Evolutionary conservation across 2,797 vertebrate species (phyloP).

Genomic region (Mallotus villosus): DNA sequence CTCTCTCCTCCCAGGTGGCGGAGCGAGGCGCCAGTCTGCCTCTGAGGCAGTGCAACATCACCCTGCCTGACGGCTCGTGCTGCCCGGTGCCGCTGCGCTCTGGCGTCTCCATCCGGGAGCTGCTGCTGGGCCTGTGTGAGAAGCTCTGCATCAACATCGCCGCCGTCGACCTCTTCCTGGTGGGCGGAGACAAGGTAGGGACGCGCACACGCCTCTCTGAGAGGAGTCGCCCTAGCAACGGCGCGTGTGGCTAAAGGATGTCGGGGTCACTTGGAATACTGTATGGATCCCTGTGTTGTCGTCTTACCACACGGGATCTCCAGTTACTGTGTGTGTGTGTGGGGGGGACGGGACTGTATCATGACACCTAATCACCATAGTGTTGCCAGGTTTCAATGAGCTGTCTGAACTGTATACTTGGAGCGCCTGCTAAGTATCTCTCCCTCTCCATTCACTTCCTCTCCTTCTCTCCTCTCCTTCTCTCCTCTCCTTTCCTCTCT

Average conservation of each 20-base stretch:
- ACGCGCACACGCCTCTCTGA: neutral
- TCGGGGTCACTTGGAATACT: neutral
- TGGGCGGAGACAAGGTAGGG: slow-evolving; percentile 94
- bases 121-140: slow-evolving; percentile 90
- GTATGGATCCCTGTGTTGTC: neutral
- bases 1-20: slow-evolving; percentile 61
- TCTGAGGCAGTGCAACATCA: slow-evolving; percentile 87
- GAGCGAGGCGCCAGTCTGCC: slow-evolving; percentile 51
- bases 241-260: neutral
- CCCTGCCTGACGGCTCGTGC: slow-evolving; percentile 88
- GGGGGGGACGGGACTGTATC: too few relatives aligned
- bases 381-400: neutral
- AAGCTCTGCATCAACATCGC: slow-evolving; percentile 92
- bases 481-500: slow-evolving; percentile 12
- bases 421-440: neutral
- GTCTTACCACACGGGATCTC: neutral
- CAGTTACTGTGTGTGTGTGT: neutral
- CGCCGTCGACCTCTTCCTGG: slow-evolving; percentile 93
- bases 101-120: slow-evolving; percentile 89
- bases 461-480: neutral
- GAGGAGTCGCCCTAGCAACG: neutral
- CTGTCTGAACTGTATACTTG: slow-evolving; percentile 1
- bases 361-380: neutral
- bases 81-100: slow-evolving; percentile 82
- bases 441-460: neutral